A percentile compares a stretch with the other conserved stretches of the same genome.
phyloP scores from a whole-genome alignment of 1,140 invertebrate genomes.

The Carposina sasakii region DNA sequence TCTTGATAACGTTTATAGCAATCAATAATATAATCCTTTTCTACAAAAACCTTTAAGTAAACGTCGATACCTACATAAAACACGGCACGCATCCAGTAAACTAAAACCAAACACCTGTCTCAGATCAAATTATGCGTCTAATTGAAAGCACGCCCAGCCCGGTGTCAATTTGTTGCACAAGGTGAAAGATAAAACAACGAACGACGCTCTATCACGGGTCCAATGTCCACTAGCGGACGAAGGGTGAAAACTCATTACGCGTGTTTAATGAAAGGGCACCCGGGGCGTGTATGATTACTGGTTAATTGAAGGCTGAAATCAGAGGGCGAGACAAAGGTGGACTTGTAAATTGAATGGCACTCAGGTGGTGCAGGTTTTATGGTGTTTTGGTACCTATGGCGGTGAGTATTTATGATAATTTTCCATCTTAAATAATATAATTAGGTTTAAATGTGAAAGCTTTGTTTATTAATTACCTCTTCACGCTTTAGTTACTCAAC shows the following conservation, averaged over 20 bases:
- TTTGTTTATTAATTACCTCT: too few relatives aligned
- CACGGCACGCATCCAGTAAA: too few relatives aligned
- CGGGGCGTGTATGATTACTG: slow-evolving; percentile 66
- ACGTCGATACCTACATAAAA: too few relatives aligned
- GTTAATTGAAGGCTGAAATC: slow-evolving; percentile 70
- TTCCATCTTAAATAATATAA: too few relatives aligned
- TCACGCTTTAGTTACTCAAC: too few relatives aligned
- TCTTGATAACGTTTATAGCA: too few relatives aligned
- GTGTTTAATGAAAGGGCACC: slow-evolving; percentile 66
- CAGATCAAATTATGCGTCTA: slow-evolving; percentile 11
- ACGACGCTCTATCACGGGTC: slow-evolving; percentile 41
- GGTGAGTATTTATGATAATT: too few relatives aligned
- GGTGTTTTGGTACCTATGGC: too few relatives aligned
- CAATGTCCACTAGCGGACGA: slow-evolving; percentile 61
- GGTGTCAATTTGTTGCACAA: slow-evolving; percentile 46
- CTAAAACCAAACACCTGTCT: background rate
- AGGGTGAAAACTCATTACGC: slow-evolving; percentile 70
- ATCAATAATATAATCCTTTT: too few relatives aligned
- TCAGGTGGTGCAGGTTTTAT: too few relatives aligned
- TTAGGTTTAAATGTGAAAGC: too few relatives aligned
- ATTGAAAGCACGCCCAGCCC: slow-evolving; percentile 38
- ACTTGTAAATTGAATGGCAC: slow-evolving; percentile 46
- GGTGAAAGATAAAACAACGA: slow-evolving; percentile 54
- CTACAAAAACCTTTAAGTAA: too few relatives aligned
- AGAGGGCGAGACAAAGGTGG: slow-evolving; percentile 57